Base-by-base conservation (phyloP, 1,140 invertebrate genomes). In the Galendromus occidentalis region DNA sequence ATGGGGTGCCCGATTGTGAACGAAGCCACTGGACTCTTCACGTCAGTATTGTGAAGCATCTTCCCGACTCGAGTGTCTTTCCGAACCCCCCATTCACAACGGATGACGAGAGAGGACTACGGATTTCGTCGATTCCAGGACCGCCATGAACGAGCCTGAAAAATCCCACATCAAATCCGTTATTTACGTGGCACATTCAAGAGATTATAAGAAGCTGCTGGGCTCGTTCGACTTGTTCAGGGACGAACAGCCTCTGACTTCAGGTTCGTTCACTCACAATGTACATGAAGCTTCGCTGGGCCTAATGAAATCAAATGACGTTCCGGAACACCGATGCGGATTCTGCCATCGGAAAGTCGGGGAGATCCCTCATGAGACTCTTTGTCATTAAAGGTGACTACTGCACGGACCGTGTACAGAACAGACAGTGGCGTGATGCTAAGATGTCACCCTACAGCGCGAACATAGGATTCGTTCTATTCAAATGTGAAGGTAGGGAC, bases 1-100 rank as follows among this genome's bases (percentile, higher is more conserved):
- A 59, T 59, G 51, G 51, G 51, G 14, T 59, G 51, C 33, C 51
- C 51, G 25, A 25, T 59, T 59, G 51, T 59, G 25, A 59, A 59
- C 25, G 51, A 59, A 33, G 12, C 14, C 9, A 18, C 51, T 4
- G 25, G 25, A 14, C 20, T 59, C 14, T 59, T 59, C 51, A 59
- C 14, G 51, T 59, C 1, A 18, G 51, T 12, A n/a, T n/a, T n/a
- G n/a, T n/a, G n/a, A n/a, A n/a, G n/a, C n/a, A n/a, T n/a, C n/a
- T n/a, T n/a, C n/a, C n/a, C n/a, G n/a, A n/a, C n/a, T n/a, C n/a
- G n/a, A n/a, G n/a, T n/a, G n/a, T n/a, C n/a, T n/a, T n/a, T n/a
- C n/a, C 4, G 33, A 39, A 39, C 9, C 33, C 9, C 33, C 9
- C 4, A 39, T 6, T 4, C 9, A 6, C 33, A 6, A 4, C 33